Conservation (phyloP, 2,113 vertebrate genomes). For the Balaeniceps rex region DNA sequence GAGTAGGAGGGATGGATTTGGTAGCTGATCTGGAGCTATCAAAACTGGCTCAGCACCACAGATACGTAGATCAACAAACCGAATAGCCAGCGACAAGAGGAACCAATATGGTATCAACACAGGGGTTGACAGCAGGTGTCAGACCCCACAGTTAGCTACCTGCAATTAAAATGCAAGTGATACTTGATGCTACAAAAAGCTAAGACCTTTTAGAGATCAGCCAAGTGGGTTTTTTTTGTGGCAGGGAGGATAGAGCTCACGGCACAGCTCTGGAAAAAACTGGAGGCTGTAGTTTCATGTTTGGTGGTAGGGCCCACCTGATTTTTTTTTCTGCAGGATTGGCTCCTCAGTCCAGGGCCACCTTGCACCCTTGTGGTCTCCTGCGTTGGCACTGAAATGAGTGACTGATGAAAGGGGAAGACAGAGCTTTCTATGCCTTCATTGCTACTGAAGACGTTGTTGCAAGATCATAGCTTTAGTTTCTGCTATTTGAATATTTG, state of each 20-base stretch:
- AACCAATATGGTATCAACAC: not conserved
- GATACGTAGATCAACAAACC: not conserved
- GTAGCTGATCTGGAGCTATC: not conserved
- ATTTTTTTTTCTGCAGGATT: not conserved
- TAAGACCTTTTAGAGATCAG: not conserved
- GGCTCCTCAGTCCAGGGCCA: not conserved
- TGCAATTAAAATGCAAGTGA: not conserved
- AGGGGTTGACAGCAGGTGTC: not conserved
- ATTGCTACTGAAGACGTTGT: not conserved
- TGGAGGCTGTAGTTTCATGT: not conserved
- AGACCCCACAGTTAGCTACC: not conserved
- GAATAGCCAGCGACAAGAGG: not conserved
- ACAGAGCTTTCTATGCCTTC: not conserved
- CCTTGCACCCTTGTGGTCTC: not conserved
- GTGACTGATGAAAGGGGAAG: not conserved
- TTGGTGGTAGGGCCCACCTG: not conserved
- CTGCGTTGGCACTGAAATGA: not conserved
- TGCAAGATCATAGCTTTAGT: fast-evolving
- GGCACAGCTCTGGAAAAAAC: not conserved
- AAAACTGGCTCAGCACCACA: not conserved
- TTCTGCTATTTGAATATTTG: not conserved
- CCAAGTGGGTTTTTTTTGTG: not conserved
- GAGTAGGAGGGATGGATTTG: not conserved
- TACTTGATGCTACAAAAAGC: not conserved
- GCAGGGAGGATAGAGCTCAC: not conserved